Conservation (phyloP, 2,888 invertebrate genomes). For the Gandaritis pyraliata region DNA sequence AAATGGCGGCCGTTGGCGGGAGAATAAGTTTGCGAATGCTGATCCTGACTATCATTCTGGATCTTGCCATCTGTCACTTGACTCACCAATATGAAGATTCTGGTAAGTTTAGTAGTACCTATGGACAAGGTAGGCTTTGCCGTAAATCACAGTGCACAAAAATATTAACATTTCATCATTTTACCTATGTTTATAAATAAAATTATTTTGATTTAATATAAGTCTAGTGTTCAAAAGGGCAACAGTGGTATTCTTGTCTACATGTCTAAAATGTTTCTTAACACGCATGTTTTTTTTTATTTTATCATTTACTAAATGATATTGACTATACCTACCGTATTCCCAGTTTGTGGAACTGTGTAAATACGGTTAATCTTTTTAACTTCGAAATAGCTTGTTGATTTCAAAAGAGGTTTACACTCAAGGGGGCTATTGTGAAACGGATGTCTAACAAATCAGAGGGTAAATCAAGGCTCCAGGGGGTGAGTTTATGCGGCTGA, state of each 20-base stretch:
- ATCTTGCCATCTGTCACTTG: conserved; percentile 61
- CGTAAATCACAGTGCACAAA: too few relatives aligned
- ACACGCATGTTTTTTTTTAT: too few relatives aligned
- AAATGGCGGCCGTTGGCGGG: conserved; percentile 70
- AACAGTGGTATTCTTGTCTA: too few relatives aligned
- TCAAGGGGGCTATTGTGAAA: conserved; percentile 35
- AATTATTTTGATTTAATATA: too few relatives aligned
- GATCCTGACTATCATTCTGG: conserved; percentile 57
- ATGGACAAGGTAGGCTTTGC: too few relatives aligned
- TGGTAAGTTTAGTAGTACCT: conserved; percentile 53
- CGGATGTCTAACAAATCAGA: conserved; percentile 42
- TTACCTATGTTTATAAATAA: too few relatives aligned
- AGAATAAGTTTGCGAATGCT: conserved; percentile 60
- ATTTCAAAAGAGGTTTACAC: conserved; percentile 19
- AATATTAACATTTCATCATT: too few relatives aligned
- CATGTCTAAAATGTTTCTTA: too few relatives aligned
- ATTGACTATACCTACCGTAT: too few relatives aligned
- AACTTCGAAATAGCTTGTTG: conserved; percentile 14
- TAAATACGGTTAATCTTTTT: neutral
- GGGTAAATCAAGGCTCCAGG: conserved; percentile 29
- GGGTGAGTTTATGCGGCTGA: conserved; percentile 21
- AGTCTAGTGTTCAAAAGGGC: too few relatives aligned
- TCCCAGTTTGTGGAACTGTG: too few relatives aligned
- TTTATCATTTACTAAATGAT: too few relatives aligned
- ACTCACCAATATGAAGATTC: conserved; percentile 68